Conservation (phyloP, 2,888 invertebrate species). For the Acleris holmiana region DNA sequence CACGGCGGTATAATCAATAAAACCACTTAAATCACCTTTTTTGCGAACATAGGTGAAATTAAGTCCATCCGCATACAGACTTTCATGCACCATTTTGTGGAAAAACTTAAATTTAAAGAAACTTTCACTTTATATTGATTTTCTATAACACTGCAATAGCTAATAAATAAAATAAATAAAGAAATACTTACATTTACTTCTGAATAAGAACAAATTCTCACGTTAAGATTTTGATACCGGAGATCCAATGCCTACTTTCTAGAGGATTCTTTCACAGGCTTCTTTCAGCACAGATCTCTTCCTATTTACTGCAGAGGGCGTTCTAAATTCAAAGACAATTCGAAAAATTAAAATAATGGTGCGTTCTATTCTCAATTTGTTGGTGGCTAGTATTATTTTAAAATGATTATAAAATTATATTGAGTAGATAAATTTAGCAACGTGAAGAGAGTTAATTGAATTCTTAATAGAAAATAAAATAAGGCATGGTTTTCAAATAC, state of each 20-base stretch:
- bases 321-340: conserved; percentile 73
- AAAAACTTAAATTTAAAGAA: conserved; percentile 46
- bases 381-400: conserved; percentile 46
- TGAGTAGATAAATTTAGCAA: not conserved
- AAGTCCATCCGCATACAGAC: conserved; percentile 51
- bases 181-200: conserved; percentile 79
- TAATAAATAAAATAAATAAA: conserved; percentile 47
- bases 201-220: conserved; percentile 78
- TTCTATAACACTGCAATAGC: conserved; percentile 38
- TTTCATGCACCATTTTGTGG: conserved; percentile 58
- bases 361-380: conserved; percentile 42
- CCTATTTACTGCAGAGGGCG: conserved; percentile 72
- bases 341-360: conserved; percentile 57
- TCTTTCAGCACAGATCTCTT: conserved; percentile 74
- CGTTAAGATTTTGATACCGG: conserved; percentile 84
- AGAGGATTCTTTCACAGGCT: conserved; percentile 84
- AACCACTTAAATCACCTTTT: conserved; percentile 58
- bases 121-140: conserved; percentile 45
- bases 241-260: conserved; percentile 82
- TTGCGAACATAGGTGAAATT: conserved; percentile 57
- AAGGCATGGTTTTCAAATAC: no score
- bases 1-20: conserved; percentile 73
- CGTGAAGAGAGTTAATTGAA: no score
- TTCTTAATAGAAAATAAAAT: no score
- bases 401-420: not conserved